Evolutionary conservation across 1,140 invertebrate species (phyloP).

Genomic region (Drosophila varians): DNA sequence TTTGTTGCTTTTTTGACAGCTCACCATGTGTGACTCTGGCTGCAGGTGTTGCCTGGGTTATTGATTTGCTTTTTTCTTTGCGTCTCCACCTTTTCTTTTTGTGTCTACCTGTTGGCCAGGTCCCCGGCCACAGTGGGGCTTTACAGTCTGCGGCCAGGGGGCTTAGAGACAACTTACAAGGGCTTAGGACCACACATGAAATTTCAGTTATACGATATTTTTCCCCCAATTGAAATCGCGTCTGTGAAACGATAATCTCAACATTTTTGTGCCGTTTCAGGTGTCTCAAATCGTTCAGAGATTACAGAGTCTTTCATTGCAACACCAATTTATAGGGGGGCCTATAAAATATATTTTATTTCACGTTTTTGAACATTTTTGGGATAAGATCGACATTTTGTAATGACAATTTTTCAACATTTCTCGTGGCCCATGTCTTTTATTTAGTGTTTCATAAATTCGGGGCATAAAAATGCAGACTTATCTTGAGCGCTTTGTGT

Average conservation of each 20-base stretch:
- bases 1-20: slow-evolving; percentile 52
- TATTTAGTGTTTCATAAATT: slow-evolving; percentile 35
- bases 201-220: slow-evolving; percentile 33
- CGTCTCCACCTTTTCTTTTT: slow-evolving; percentile 4
- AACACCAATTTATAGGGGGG: neutral
- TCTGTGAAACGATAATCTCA: slow-evolving; percentile 44
- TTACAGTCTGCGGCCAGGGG: slow-evolving; percentile 22
- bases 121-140: slow-evolving; percentile 34
- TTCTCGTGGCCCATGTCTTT: slow-evolving; percentile 12
- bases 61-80: slow-evolving; percentile 38
- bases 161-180: slow-evolving; percentile 41
- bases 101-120: slow-evolving; percentile 17
- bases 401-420: slow-evolving; percentile 9
- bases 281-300: neutral
- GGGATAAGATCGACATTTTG: neutral
- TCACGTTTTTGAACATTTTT: neutral
- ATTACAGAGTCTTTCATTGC: neutral
- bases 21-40: slow-evolving; percentile 23
- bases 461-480: slow-evolving; percentile 27
- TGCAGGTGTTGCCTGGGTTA: slow-evolving; percentile 63
- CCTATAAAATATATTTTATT: slow-evolving; percentile 5
- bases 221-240: slow-evolving; percentile 32
- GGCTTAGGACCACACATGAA: slow-evolving; percentile 38
- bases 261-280: slow-evolving; percentile 22
- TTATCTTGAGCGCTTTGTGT: slow-evolving; percentile 68